A percentile compares a stretch with the other conserved stretches of the same genome.
These are phyloP conservation scores for Lasius fuliginosus DNA, from an alignment of 2,888 invertebrate species.

Conservation along the genomic window DNA sequence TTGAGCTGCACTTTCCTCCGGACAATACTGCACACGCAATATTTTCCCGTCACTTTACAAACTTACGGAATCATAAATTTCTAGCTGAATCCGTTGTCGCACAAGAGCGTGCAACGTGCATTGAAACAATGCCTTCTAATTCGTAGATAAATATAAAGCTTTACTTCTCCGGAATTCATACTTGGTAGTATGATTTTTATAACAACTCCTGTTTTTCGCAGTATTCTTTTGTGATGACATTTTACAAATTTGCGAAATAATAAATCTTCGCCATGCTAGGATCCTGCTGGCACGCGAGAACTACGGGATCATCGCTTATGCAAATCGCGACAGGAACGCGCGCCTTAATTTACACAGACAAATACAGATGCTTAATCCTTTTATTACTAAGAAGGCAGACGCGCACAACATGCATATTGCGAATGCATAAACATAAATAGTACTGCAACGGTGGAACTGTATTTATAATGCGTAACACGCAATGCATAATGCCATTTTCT, in stretches of 20 bases:
- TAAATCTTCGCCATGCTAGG: constrained; percentile 4
- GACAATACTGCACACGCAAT: background rate
- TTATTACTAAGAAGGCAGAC: constrained; percentile 29
- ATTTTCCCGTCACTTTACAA: constrained; percentile 1
- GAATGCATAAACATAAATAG: constrained; percentile 6
- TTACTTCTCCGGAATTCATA: background rate
- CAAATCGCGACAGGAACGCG: constrained; percentile 23
- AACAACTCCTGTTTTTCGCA: background rate
- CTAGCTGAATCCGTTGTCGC: background rate
- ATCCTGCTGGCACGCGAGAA: constrained; percentile 1
- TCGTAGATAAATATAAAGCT: background rate
- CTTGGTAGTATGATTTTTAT: constrained; percentile 3
- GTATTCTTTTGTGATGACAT: background rate
- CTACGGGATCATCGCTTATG: constrained; percentile 31
- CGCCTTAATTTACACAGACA: constrained; percentile 42
- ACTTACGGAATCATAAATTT: background rate
- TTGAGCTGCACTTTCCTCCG: background rate
- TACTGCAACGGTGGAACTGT: background rate
- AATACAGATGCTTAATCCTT: constrained; percentile 42
- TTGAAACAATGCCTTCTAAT: constrained; percentile 14
- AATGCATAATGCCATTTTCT: constrained; percentile 13
- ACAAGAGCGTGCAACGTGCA: background rate
- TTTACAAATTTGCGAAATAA: constrained; percentile 33
- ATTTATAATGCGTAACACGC: constrained; percentile 27
- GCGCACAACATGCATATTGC: background rate